Percentiles rank a stretch among this genome's conserved stretches.
phyloP scores from a whole-genome alignment of 2,113 vertebrate species.

The Tretioscincus oriximinensis region DNA sequence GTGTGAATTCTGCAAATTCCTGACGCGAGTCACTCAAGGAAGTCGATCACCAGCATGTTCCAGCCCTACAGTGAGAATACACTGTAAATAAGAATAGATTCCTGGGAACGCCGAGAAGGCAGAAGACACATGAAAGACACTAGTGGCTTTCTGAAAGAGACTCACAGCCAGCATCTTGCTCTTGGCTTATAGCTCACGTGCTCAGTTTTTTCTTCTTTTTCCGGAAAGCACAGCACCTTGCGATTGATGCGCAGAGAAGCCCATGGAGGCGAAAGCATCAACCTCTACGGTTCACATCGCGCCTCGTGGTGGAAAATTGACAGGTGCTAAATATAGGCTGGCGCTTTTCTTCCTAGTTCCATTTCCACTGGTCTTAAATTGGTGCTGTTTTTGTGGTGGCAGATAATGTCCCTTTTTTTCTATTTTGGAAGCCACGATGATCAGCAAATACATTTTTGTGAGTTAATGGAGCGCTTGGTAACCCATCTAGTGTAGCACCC shows the following conservation, averaged over 20 bases:
- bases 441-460: background rate
- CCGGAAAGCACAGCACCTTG: conserved; percentile 18
- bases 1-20: background rate
- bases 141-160: conserved; percentile 25
- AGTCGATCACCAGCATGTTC: fast-evolving
- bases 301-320: conserved; percentile 1
- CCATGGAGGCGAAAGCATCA: background rate
- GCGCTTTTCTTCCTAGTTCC: conserved; percentile 29
- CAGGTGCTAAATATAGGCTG: conserved; percentile 48
- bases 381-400: conserved; percentile 31
- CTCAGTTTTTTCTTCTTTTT: conserved; percentile 20
- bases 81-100: conserved; percentile 39
- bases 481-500: background rate
- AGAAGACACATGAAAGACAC: conserved; percentile 19
- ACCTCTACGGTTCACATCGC: conserved; percentile 12
- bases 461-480: background rate
- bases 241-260: conserved; percentile 27
- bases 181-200: conserved; percentile 35
- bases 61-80: background rate
- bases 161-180: conserved; percentile 19
- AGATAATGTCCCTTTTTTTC: conserved; percentile 9
- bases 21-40: background rate
- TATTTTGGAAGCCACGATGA: background rate
- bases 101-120: conserved; percentile 25
- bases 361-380: conserved; percentile 8